Conservation (phyloP, 2,888 invertebrate species). For the Hirtodrosophila duncani region DNA sequence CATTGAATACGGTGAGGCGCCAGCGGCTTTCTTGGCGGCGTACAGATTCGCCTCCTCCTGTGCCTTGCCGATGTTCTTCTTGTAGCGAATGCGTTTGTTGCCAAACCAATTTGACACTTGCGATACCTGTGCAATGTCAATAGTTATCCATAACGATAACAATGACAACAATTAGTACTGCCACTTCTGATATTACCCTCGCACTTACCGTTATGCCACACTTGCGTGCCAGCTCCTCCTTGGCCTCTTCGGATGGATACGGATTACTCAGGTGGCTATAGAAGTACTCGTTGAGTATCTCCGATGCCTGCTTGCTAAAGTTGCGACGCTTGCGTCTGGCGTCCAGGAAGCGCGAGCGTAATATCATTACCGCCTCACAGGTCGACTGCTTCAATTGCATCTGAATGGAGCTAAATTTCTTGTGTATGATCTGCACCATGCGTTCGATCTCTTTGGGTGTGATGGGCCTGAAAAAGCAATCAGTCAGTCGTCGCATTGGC, state of each 20-base stretch:
- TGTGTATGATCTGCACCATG: slow-evolving; percentile 99
- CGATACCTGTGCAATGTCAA: slow-evolving; percentile 69
- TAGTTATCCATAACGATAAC: neutral
- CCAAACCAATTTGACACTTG: slow-evolving; percentile 99
- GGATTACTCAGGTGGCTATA: slow-evolving; percentile 99
- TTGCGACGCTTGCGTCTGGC: slow-evolving; percentile 95
- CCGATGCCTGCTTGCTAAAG: slow-evolving; percentile 99
- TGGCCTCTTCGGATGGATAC: slow-evolving; percentile 99
- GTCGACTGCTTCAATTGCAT: slow-evolving; percentile 99
- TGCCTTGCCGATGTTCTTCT: slow-evolving; percentile 99
- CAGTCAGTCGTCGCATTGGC: too few relatives aligned
- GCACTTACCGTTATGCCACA: slow-evolving; percentile 97
- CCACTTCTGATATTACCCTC: too few relatives aligned
- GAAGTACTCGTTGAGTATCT: slow-evolving; percentile 99
- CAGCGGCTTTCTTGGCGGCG: slow-evolving; percentile 98
- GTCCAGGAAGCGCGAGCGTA: slow-evolving; percentile 86
- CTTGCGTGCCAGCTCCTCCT: slow-evolving; percentile 99
- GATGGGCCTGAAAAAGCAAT: slow-evolving; percentile 95
- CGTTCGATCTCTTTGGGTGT: slow-evolving; percentile 99
- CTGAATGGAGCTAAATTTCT: slow-evolving; percentile 98
- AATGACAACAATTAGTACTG: neutral
- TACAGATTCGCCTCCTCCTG: slow-evolving; percentile 99
- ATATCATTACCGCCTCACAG: slow-evolving; percentile 99
- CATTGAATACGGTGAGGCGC: slow-evolving; percentile 93
- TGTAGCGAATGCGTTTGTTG: slow-evolving; percentile 99